Conservation (phyloP, 2,888 invertebrate species). For the Hemithea aestivaria region DNA sequence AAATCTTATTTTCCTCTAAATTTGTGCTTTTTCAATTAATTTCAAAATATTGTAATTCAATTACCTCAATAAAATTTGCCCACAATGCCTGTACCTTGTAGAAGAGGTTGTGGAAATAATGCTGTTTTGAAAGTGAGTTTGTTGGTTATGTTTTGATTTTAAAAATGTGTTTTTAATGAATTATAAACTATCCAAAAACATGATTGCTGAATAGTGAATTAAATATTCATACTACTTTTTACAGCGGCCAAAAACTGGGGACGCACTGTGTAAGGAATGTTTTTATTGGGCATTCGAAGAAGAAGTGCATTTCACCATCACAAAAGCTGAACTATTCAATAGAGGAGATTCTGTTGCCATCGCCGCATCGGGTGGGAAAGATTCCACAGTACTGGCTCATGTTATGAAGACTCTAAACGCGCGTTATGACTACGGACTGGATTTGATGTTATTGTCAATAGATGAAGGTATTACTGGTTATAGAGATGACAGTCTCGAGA, state of each 20-base stretch:
- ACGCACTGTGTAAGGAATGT: conserved; percentile 95
- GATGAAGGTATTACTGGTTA: conserved; percentile 99
- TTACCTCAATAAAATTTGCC: too few relatives aligned
- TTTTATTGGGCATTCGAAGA: conserved; percentile 96
- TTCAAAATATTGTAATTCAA: too few relatives aligned
- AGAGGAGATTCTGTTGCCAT: conserved; percentile 93
- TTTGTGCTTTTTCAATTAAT: too few relatives aligned
- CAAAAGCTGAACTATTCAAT: conserved; percentile 88
- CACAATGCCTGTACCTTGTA: conserved; percentile 84
- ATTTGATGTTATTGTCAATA: conserved; percentile 94
- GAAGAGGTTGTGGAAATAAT: conserved; percentile 85
- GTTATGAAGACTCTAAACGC: conserved; percentile 94
- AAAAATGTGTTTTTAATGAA: too few relatives aligned
- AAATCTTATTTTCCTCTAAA: too few relatives aligned
- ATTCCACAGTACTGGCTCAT: conserved; percentile 98
- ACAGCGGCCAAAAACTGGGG: conserved; percentile 93
- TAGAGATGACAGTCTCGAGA: conserved; percentile 97
- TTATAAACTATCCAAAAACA: too few relatives aligned
- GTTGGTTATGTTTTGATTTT: conserved; percentile 19
- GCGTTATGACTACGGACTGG: conserved; percentile 92
- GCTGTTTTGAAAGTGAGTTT: conserved; percentile 85
- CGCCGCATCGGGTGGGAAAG: conserved; percentile 96
- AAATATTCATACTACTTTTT: conserved; percentile 4
- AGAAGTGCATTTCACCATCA: conserved; percentile 96
- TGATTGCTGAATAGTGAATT: too few relatives aligned